A percentile compares a stretch with the other conserved stretches of the same genome.
These are phyloP conservation scores for Heliconius eleuchia DNA, from an alignment of 1,140 invertebrate genomes.

Conservation along the genomic window DNA sequence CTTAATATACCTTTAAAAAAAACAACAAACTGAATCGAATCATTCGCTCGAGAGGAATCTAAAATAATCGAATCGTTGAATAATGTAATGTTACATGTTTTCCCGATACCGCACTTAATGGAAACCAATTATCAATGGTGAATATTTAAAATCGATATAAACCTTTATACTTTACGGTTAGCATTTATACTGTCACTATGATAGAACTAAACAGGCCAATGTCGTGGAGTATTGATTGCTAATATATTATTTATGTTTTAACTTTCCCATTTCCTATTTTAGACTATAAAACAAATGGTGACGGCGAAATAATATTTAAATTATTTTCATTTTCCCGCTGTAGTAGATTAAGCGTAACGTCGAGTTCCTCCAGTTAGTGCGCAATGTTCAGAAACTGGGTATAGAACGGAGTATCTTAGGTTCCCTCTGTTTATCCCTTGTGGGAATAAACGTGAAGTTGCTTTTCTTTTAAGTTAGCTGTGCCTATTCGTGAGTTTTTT, in stretches of 20 bases:
- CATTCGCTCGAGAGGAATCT: neutral
- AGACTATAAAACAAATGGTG: too few species aligned
- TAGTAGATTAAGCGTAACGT: too few species aligned
- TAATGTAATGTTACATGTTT: constrained; percentile 8
- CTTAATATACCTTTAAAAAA: too few species aligned
- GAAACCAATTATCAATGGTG: constrained; percentile 5
- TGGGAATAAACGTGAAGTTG: too few species aligned
- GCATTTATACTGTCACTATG: neutral
- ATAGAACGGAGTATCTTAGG: too few species aligned
- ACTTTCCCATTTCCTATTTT: neutral
- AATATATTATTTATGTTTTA: neutral
- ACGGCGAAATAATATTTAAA: too few species aligned
- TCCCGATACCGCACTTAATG: constrained; percentile 4
- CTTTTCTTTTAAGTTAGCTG: too few species aligned
- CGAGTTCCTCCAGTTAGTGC: too few species aligned
- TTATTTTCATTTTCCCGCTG: too few species aligned
- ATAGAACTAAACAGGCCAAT: neutral
- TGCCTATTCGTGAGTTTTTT: too few species aligned
- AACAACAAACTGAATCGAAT: neutral
- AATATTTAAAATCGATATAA: constrained; percentile 5
- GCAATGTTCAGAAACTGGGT: too few species aligned
- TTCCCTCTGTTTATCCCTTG: too few species aligned
- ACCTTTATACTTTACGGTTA: neutral
- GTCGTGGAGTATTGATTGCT: neutral
- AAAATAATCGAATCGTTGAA: neutral